A percentile compares a stretch with the other conserved stretches of the same genome.
Conservation (phyloP, 2,113 vertebrate species). For the Scolopax mira region DNA sequence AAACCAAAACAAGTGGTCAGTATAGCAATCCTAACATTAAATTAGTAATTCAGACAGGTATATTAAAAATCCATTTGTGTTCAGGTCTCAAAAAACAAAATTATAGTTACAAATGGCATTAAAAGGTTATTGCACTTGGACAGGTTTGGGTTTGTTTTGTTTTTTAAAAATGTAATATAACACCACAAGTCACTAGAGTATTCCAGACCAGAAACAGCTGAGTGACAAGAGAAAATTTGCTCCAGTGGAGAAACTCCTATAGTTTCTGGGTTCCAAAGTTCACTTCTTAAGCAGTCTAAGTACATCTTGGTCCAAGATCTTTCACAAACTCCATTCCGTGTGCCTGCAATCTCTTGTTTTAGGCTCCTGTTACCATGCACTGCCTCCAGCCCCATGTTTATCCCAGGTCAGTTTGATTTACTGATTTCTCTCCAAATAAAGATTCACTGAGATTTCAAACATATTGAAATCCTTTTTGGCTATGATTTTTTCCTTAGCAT, state of each 20-base stretch:
- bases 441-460: background rate
- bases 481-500: background rate
- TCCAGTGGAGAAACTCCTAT: conserved; percentile 6
- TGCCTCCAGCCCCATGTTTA: background rate
- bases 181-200: background rate
- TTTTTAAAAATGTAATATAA: background rate
- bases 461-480: background rate
- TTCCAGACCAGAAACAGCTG: conserved; percentile 45
- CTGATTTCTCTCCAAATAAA: background rate
- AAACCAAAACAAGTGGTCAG: background rate
- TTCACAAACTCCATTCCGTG: background rate
- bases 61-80: background rate
- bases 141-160: background rate
- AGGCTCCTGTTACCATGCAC: background rate
- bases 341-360: background rate
- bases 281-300: background rate
- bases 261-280: background rate
- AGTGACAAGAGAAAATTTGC: background rate
- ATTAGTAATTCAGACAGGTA: background rate
- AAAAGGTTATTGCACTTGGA: background rate
- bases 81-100: background rate
- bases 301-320: background rate
- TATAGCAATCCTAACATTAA: background rate
- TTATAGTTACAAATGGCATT: background rate
- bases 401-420: background rate